These are phyloP conservation scores for Apotomis betuletana DNA, from an alignment of 2,888 invertebrate species.

Conservation along the genomic window DNA sequence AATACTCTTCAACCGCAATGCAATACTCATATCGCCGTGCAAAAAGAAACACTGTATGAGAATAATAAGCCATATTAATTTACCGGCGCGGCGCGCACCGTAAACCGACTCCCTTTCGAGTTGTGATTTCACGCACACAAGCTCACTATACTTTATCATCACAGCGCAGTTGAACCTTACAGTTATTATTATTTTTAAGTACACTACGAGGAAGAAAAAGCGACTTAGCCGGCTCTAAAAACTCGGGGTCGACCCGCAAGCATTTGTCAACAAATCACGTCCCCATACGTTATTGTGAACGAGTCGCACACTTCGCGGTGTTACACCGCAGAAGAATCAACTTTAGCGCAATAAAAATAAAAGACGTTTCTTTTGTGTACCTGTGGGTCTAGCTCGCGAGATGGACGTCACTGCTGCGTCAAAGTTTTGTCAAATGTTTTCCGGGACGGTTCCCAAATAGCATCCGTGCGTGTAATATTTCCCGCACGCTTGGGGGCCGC, in stretches of 20 bases:
- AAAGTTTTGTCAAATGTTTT: constrained; percentile 67
- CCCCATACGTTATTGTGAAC: constrained; percentile 60
- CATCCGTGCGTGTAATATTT: constrained; percentile 67
- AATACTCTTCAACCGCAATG: background rate
- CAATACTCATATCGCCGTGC: constrained; percentile 4
- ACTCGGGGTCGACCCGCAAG: constrained; percentile 52
- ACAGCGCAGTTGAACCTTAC: constrained; percentile 51
- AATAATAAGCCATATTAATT: constrained; percentile 10
- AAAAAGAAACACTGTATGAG: background rate
- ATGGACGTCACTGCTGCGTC: constrained; percentile 48
- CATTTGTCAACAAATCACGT: constrained; percentile 74
- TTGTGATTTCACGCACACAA: constrained; percentile 51
- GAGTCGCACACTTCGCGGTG: constrained; percentile 50
- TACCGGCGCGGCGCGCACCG: background rate
- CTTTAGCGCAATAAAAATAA: constrained; percentile 49
- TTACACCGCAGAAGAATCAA: constrained; percentile 52
- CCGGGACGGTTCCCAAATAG: constrained; percentile 62
- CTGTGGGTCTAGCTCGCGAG: constrained; percentile 29
- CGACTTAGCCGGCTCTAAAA: constrained; percentile 50
- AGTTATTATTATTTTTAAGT: constrained; percentile 68
- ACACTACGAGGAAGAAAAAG: constrained; percentile 55
- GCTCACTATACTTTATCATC: constrained; percentile 54
- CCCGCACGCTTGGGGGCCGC: constrained; percentile 41
- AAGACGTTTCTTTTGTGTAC: constrained; percentile 40
- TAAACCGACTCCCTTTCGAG: constrained; percentile 1